Conservation (phyloP, 2,888 invertebrate species). For the Mythimna pallens region DNA sequence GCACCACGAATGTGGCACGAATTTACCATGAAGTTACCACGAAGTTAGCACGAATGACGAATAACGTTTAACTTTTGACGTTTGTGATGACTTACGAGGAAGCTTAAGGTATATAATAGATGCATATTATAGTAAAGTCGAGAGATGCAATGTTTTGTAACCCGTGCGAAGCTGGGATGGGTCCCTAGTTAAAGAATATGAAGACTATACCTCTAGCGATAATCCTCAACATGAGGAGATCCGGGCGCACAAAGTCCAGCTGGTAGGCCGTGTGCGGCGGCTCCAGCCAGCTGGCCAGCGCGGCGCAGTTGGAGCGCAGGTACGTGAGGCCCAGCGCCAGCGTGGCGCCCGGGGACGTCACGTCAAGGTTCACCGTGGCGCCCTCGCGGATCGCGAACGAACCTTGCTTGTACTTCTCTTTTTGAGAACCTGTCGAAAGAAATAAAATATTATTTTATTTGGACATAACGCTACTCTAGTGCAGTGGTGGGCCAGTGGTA, state of each 20-base stretch:
- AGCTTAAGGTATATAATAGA: too few species aligned
- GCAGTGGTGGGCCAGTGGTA: too few species aligned
- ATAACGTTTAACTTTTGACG: too few species aligned
- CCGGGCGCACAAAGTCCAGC: conserved; percentile 97
- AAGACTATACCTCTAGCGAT: conserved; percentile 92
- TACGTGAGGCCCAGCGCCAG: conserved; percentile 98
- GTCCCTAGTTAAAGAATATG: neutral
- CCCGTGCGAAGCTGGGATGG: too few species aligned
- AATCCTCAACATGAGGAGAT: conserved; percentile 95
- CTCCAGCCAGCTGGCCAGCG: conserved; percentile 97
- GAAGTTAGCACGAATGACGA: too few species aligned
- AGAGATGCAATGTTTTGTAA: too few species aligned
- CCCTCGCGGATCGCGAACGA: conserved; percentile 97
- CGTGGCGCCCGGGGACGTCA: conserved; percentile 98
- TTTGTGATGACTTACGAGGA: too few species aligned
- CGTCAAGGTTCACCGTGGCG: conserved; percentile 97
- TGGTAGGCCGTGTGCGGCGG: conserved; percentile 97
- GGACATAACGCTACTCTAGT: too few species aligned
- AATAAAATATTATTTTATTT: too few species aligned
- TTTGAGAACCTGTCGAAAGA: conserved; percentile 92
- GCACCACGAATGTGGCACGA: too few species aligned
- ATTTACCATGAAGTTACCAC: too few species aligned
- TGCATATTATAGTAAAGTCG: too few species aligned
- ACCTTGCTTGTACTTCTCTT: conserved; percentile 96
- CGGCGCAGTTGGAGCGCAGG: conserved; percentile 95